These are phyloP conservation scores for Eonycteris spelaea DNA, from an alignment of 2,113 vertebrate species.

Conservation along the genomic window DNA sequence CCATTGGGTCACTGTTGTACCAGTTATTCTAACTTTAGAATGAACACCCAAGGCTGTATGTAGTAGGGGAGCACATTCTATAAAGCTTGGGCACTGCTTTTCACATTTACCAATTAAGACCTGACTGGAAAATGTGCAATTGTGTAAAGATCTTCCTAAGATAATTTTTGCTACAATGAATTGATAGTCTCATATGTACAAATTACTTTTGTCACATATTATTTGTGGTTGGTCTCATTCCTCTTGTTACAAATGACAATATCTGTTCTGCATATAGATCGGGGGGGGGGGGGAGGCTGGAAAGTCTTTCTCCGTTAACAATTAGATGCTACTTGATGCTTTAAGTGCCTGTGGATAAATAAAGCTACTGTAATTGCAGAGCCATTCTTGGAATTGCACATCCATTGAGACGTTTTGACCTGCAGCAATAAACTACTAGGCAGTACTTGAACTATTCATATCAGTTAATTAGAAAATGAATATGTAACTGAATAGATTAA, in stretches of 20 bases:
- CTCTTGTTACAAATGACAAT: conserved; percentile 44
- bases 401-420: conserved; percentile 53
- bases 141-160: not conserved
- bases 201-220: conserved; percentile 10
- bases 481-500: not conserved
- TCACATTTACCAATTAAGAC: conserved; percentile 11
- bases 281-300: not conserved
- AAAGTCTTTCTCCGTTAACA: conserved; percentile 38
- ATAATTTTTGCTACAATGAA: not conserved
- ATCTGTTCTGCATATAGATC: conserved; percentile 30
- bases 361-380: conserved; percentile 67
- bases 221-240: conserved; percentile 17
- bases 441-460: conserved; percentile 58
- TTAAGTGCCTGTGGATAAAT: conserved; percentile 65
- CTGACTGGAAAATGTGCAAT: not conserved
- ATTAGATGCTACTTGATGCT: conserved; percentile 67
- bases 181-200: not conserved
- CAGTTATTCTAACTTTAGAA: conserved; percentile 39
- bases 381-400: conserved; percentile 56
- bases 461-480: conserved; percentile 70
- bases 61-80: not conserved
- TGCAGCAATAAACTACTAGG: conserved; percentile 47
- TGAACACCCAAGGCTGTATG: not conserved
- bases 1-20: not conserved
- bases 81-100: not conserved